Conservation (phyloP, 2,797 vertebrate species). For the Cyprinella venusta region DNA sequence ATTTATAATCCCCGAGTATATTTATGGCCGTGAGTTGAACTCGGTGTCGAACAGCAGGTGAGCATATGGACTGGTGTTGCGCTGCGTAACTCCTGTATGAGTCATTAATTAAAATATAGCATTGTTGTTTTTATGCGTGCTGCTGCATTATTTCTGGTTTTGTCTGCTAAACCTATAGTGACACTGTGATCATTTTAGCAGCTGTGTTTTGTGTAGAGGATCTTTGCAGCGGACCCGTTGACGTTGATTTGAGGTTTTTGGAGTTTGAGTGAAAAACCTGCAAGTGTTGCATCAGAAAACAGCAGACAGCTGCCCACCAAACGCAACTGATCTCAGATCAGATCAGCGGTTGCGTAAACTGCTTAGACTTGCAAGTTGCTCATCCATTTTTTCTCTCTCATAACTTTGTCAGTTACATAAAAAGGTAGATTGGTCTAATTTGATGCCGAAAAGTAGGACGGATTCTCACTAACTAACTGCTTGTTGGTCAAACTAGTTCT, state of each 20-base stretch:
- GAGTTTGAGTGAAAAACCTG: conserved; percentile 21
- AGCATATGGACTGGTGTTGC: conserved; percentile 56
- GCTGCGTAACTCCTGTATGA: conserved; percentile 9
- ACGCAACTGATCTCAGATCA: conserved; percentile 24
- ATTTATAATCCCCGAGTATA: conserved; percentile 32
- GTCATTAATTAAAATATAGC: conserved; percentile 39
- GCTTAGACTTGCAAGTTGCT: neutral
- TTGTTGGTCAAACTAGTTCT: neutral
- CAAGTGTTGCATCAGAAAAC: conserved; percentile 52
- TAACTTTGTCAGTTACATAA: too few relatives aligned
- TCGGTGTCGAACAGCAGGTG: conserved; percentile 51
- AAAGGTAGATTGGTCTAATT: too few relatives aligned
- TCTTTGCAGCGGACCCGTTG: neutral
- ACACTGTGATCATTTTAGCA: conserved; percentile 19
- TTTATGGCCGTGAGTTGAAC: conserved; percentile 38
- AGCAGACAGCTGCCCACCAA: conserved; percentile 38
- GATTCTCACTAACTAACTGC: too few relatives aligned
- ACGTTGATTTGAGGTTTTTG: conserved; percentile 32
- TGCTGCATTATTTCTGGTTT: conserved; percentile 17
- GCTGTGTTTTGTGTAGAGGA: conserved; percentile 4
- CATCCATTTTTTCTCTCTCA: neutral
- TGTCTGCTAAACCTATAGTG: neutral
- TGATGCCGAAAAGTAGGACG: too few relatives aligned
- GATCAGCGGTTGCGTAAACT: neutral
- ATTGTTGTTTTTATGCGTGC: conserved; percentile 15